Evolutionary conservation across 2,888 invertebrate species (phyloP).

Genomic region (Acronicta leporina): DNA sequence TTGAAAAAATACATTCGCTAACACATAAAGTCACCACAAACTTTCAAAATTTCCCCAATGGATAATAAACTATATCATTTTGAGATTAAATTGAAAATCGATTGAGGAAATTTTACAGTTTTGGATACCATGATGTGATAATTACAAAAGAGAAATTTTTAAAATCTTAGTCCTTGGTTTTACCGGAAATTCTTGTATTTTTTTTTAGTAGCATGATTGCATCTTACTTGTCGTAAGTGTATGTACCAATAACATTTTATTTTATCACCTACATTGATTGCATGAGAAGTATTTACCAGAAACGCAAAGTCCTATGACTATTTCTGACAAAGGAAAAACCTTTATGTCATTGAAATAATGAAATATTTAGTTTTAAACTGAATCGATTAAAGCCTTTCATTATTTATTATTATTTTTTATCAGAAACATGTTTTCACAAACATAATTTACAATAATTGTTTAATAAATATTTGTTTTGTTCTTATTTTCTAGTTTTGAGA

Average conservation of each 20-base stretch:
- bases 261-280: neutral
- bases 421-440: conserved; percentile 6
- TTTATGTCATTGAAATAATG: neutral
- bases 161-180: neutral
- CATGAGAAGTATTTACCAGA: neutral
- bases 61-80: too few species aligned
- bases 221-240: too few species aligned
- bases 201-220: too few species aligned
- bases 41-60: too few species aligned
- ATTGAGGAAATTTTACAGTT: too few species aligned
- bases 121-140: too few species aligned
- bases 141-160: too few species aligned
- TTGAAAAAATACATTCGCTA: too few species aligned
- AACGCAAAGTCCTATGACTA: conserved; percentile 26
- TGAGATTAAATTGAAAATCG: too few species aligned
- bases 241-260: neutral
- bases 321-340: conserved; percentile 14
- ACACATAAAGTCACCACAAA: too few species aligned
- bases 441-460: conserved; percentile 12
- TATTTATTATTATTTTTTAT: neutral
- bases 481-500: conserved; percentile 13
- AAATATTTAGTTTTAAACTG: neutral
- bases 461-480: conserved; percentile 7
- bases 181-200: too few species aligned
- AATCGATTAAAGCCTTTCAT: too few species aligned